Evolutionary conservation across 2,113 vertebrate genomes (phyloP).

Genomic region (Pituophis catenifer): DNA sequence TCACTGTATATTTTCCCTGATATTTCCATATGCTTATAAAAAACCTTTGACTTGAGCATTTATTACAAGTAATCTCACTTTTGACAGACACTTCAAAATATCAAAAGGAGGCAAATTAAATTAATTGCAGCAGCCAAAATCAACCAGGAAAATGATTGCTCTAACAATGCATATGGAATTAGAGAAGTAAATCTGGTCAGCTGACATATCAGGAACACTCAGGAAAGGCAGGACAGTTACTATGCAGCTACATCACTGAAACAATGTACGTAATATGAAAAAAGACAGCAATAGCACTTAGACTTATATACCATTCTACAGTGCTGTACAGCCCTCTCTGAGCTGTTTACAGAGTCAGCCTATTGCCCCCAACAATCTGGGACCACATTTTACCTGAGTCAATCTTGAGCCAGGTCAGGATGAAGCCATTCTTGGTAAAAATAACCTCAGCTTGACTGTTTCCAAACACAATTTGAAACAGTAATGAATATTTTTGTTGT

Average conservation of each 20-base stretch:
- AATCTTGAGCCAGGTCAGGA: neutral
- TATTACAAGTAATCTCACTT: constrained; percentile 37
- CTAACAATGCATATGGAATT: neutral
- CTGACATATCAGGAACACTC: neutral
- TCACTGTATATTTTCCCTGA: constrained; percentile 57
- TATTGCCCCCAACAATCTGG: neutral
- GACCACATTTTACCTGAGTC: neutral
- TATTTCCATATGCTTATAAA: constrained; percentile 62
- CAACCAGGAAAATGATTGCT: neutral
- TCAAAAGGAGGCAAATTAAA: constrained; percentile 14
- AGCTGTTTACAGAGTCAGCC: neutral
- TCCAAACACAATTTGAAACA: neutral
- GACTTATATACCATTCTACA: neutral
- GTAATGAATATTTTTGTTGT: neutral
- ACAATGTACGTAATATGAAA: neutral
- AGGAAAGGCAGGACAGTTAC: neutral
- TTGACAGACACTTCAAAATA: constrained; percentile 42
- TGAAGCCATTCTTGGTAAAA: neutral
- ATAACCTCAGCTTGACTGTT: neutral
- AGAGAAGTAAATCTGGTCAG: neutral
- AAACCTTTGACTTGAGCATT: constrained; percentile 42
- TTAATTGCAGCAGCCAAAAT: constrained; percentile 4
- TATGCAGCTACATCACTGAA: neutral
- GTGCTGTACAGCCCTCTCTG: neutral
- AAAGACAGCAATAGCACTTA: neutral